These are phyloP conservation scores for Reticulitermes speratus DNA, from an alignment of 1,140 invertebrate genomes.

Conservation along the genomic window DNA sequence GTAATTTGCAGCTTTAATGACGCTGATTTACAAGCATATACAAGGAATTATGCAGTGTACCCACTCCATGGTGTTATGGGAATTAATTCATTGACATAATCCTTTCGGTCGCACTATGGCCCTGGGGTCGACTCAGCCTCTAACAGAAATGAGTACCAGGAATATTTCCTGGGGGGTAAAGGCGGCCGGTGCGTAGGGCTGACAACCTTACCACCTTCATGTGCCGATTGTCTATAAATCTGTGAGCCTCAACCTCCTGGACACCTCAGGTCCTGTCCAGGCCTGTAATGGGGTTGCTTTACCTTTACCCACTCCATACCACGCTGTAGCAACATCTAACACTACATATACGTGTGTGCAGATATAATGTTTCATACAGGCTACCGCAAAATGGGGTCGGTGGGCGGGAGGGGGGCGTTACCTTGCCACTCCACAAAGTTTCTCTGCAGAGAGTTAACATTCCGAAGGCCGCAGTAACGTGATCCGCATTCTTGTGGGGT, in stretches of 20 bases:
- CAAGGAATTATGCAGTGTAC: not conserved
- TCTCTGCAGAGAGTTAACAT: not conserved
- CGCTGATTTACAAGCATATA: not conserved
- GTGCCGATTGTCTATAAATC: too few species aligned
- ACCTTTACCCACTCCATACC: not conserved
- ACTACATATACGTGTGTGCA: not conserved
- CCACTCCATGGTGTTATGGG: too few species aligned
- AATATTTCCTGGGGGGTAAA: too few species aligned
- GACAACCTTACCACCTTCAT: too few species aligned
- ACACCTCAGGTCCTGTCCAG: too few species aligned
- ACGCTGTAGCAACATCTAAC: not conserved
- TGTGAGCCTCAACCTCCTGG: too few species aligned
- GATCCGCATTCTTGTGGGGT: not conserved
- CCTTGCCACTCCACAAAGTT: not conserved
- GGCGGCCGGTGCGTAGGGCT: too few species aligned
- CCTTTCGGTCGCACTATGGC: too few species aligned
- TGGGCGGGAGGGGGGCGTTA: not conserved
- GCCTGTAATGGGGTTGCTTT: too few species aligned
- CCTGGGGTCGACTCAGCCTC: too few species aligned
- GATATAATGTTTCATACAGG: constrained; percentile 12
- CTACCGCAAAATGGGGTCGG: not conserved
- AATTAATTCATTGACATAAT: too few species aligned
- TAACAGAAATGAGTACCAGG: too few species aligned
- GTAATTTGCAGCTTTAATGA: not conserved
- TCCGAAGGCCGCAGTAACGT: not conserved